Evolutionary conservation across 2,113 vertebrate species (phyloP).

Genomic region (Columba livia): DNA sequence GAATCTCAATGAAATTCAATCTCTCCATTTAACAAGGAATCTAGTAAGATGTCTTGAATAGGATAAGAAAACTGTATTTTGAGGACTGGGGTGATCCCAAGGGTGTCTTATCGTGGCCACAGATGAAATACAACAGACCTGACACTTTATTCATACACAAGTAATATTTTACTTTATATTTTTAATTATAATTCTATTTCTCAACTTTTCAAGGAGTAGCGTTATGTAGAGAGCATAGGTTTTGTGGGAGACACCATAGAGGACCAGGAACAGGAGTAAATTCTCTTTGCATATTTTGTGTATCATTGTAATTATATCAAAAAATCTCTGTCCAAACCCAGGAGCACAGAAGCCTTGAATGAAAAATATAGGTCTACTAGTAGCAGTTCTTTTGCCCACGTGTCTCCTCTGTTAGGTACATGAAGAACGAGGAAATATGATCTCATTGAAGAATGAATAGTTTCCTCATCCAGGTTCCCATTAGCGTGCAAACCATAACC

Average conservation of each 20-base stretch:
- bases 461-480: not conserved
- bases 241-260: not conserved
- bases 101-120: not conserved
- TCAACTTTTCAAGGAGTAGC: not conserved
- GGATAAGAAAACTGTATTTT: slow-evolving; percentile 33
- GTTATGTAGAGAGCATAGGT: not conserved
- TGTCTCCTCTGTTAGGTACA: not conserved
- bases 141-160: not conserved
- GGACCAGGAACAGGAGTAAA: not conserved
- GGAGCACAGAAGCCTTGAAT: not conserved
- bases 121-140: not conserved
- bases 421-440: not conserved
- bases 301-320: not conserved
- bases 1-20: slow-evolving; percentile 72
- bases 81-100: not conserved
- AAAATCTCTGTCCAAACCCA: not conserved
- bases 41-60: slow-evolving; percentile 49
- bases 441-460: not conserved
- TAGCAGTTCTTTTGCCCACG: not conserved
- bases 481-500: not conserved
- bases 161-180: not conserved
- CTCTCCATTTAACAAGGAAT: slow-evolving; percentile 66
- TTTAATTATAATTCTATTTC: not conserved
- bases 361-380: not conserved
- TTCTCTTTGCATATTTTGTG: not conserved